Evolutionary conservation across 2,113 vertebrate species (phyloP).

Genomic region (Orcinus orca): DNA sequence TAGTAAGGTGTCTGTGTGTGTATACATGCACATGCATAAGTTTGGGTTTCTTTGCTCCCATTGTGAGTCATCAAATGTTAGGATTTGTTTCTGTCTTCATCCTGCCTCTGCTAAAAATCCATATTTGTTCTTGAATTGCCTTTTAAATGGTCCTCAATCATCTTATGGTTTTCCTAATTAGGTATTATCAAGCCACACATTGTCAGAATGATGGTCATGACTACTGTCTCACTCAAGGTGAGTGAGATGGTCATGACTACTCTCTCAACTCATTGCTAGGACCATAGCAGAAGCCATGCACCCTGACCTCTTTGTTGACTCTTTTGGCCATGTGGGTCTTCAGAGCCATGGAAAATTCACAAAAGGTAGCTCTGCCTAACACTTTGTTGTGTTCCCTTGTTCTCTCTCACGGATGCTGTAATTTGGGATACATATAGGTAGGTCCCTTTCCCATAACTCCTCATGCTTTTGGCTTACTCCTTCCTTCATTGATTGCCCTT

Average conservation of each 20-base stretch:
- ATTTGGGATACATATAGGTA: neutral
- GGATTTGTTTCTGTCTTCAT: neutral
- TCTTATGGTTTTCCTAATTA: neutral
- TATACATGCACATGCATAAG: neutral
- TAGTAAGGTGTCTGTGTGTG: neutral
- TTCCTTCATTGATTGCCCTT: neutral
- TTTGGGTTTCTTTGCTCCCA: conserved; percentile 20
- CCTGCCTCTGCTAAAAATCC: neutral
- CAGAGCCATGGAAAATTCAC: neutral
- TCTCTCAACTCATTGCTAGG: neutral
- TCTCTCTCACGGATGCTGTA: neutral
- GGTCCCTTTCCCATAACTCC: neutral
- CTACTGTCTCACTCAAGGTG: neutral
- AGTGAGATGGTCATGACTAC: neutral
- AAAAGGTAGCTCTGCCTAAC: neutral
- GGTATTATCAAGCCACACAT: neutral
- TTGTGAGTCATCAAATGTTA: neutral
- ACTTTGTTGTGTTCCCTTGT: neutral
- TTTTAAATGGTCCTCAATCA: neutral
- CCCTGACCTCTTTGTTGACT: neutral
- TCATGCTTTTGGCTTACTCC: neutral
- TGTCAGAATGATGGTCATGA: conserved; percentile 33
- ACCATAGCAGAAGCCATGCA: neutral
- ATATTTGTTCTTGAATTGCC: conserved; percentile 6
- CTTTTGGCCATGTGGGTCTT: neutral